Evolutionary conservation across 2,888 invertebrate species (phyloP).

Genomic region (Dysmachus trigonus): DNA sequence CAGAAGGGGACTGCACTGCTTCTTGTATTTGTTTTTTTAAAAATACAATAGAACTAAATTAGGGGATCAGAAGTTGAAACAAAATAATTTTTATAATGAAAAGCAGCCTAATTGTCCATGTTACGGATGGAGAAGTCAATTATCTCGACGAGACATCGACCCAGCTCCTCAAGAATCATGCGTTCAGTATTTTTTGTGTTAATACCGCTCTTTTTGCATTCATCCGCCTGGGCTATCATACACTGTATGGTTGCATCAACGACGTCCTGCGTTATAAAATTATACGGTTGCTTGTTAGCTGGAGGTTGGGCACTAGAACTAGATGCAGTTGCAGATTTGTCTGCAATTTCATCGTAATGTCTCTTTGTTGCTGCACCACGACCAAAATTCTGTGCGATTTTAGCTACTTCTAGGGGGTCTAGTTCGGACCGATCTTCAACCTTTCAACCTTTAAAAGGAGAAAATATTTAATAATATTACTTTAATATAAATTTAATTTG

Average conservation of each 20-base stretch:
- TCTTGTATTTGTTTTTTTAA: neutral
- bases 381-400: slow-evolving; percentile 29
- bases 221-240: slow-evolving; percentile 91
- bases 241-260: slow-evolving; percentile 97
- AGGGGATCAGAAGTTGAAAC: neutral
- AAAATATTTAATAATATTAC: neutral
- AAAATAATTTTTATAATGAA: neutral
- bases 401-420: slow-evolving; percentile 54
- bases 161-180: slow-evolving; percentile 90
- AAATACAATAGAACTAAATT: neutral
- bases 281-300: slow-evolving; percentile 76
- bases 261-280: slow-evolving; percentile 92
- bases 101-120: slow-evolving; percentile 54
- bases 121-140: slow-evolving; percentile 73
- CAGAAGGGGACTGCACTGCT: slow-evolving; percentile 8
- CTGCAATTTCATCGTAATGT: slow-evolving; percentile 51
- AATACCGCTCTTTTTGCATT: slow-evolving; percentile 79
- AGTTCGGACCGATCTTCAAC: slow-evolving; percentile 78
- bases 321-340: slow-evolving; percentile 28
- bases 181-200: slow-evolving; percentile 71
- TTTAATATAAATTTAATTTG: slow-evolving; percentile 56
- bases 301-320: slow-evolving; percentile 56
- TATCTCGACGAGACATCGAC: slow-evolving; percentile 92
- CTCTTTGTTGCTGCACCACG: slow-evolving; percentile 50
- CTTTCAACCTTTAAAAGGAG: slow-evolving; percentile 80